Base-by-base conservation (phyloP, 2,113 vertebrate species). In the Calidris pygmaea region DNA sequence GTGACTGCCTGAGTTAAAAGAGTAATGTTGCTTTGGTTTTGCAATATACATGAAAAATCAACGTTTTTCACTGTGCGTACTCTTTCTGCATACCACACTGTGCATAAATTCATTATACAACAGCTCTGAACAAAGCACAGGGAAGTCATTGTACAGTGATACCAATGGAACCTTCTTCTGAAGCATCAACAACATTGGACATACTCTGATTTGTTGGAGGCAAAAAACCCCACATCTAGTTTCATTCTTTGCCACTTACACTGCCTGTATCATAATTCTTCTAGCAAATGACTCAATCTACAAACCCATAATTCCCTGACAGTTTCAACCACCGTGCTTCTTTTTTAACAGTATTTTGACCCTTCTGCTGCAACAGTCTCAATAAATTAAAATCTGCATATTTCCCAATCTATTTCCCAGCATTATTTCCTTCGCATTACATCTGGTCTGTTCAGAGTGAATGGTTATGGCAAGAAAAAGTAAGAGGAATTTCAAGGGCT, bases 21-120 rank as follows among this genome's bases (percentile, higher is more conserved):
- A 87, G 27, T 79, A 50, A 93, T 85, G 23, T 65, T 95, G 53
- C 62, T 85, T 85, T 93, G 53, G 13, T 41, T 90, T 94, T 88
- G 78, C 34, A 85, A 90, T 59, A 71, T 66, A 67, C 53, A 63
- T 86, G 81, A 95, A 93, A 95, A 90, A 76, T 80, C 63, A 77
- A 20, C 45, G 37, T 79, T 94, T 92, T 91, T 24, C 62, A 41
- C 37, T 41, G 8, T 68, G 26, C 27, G 21, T 43, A 21, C 50
- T 45, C 45, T 50, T 83, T 84, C 29, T 80, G 45, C 32, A 15
- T 53, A 60, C 22, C 29, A 68, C 0, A 0, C 24, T 35, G 47
- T 83, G 63, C 48, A 43, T 41, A 15, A 47, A 37, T 91, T 95
- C 37, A 29, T 95, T 76, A 72, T 74, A 85, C 13, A 34, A 14